Evolutionary conservation across 1,140 invertebrate species (phyloP).

Genomic region (Drosophila melanica): DNA sequence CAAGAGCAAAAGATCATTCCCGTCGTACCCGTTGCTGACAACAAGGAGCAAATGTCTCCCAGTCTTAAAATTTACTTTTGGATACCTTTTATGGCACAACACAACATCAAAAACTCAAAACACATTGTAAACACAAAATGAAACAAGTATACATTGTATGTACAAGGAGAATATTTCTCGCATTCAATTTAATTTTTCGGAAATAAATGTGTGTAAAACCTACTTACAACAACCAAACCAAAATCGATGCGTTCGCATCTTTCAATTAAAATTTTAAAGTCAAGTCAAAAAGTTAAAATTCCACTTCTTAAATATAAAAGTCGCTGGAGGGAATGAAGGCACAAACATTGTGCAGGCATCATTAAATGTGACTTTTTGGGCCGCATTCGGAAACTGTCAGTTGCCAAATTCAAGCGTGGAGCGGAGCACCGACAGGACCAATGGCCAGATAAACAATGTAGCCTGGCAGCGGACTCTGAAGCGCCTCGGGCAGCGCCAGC

Average conservation of each 20-base stretch:
- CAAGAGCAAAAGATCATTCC: constrained; percentile 67
- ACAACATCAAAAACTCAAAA: constrained; percentile 29
- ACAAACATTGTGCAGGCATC: constrained; percentile 66
- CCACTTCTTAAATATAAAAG: constrained; percentile 41
- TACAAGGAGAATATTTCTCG: constrained; percentile 63
- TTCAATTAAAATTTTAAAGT: constrained; percentile 49
- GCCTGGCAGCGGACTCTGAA: not conserved
- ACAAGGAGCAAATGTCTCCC: constrained; percentile 51
- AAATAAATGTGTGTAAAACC: constrained; percentile 65
- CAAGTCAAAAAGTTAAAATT: constrained; percentile 28
- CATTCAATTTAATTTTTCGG: constrained; percentile 68
- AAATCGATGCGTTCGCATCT: constrained; percentile 13
- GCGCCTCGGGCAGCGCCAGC: constrained; percentile 19
- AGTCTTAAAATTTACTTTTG: constrained; percentile 67
- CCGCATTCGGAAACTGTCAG: constrained; percentile 62
- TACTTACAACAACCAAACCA: constrained; percentile 45
- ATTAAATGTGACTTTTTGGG: constrained; percentile 67
- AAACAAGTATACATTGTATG: constrained; percentile 54
- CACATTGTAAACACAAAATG: constrained; percentile 55
- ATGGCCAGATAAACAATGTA: constrained; percentile 48
- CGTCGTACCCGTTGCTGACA: constrained; percentile 60
- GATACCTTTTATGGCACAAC: constrained; percentile 72
- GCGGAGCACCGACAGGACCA: not conserved
- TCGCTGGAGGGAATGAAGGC: not conserved
- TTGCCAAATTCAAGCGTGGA: constrained; percentile 34